Evolutionary conservation across 1,140 invertebrate genomes (phyloP), one percentile per base, ranked within the genome.

Genomic region (Panulirus ornatus): DNA sequence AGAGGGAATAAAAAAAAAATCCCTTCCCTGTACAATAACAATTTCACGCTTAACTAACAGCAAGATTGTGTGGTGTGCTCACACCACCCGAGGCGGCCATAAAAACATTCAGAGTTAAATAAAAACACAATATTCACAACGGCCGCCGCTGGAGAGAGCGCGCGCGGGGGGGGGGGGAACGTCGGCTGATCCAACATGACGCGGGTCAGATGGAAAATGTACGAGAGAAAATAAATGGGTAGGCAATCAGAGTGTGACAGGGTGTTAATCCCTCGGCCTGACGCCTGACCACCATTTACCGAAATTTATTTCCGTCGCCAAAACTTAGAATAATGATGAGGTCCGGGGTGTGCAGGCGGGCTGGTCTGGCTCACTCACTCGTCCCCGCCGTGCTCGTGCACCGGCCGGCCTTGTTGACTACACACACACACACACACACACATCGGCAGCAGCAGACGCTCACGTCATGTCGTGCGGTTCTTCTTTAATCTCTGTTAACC

Each of bases 41-140:
- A 78, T 78, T 78, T 78, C 75, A 78, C 75, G 75, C 75, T 78
- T 44, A 78, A 78, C 75, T 78, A 78, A 78, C 42, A 78, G 19
- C 75, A 78, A 47, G 38, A 22, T 3, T 6, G 58, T 3, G n/a
- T 3, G 11, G 58, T 5, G n/a, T 30, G 11, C 58, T 2, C n/a
- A 27, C n/a, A 27, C n/a, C n/a, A 27, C 58, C 54, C 19, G 19
- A 3, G 19, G 54, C 54, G 3, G 11, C 54, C 54, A 9, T 22
- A 66, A 66, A 66, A 66, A 66, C 58, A 66, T 27, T 66, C 58
- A 2, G n/a, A 27, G 0, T 66, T 2, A 30, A 30, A 30, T 30
- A 66, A 66, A 66, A 66, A 27, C 3, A 66, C 58, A 27, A 66
- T 27, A 30, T 66, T 66, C 58, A 30, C n/a, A 30, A 66, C 58